Conservation (phyloP, 2,113 vertebrate genomes). For the Phyllostomus discolor region DNA sequence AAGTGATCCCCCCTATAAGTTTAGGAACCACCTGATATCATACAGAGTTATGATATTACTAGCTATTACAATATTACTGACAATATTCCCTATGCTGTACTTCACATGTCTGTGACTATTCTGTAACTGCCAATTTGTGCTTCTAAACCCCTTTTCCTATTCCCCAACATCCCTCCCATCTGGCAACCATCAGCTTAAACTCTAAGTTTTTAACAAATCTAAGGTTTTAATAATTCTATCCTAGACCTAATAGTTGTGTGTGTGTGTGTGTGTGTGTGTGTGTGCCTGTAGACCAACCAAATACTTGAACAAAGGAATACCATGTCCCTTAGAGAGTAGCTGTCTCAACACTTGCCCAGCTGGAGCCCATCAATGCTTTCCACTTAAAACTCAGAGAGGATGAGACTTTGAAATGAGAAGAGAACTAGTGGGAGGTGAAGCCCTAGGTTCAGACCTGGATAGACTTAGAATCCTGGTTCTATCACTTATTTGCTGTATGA, state of each 20-base stretch:
- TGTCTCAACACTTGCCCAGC: not conserved
- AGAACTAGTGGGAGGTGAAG: not conserved
- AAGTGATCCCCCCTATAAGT: not conserved
- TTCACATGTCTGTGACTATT: not conserved
- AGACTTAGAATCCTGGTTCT: not conserved
- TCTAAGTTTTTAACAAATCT: not conserved
- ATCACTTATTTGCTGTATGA: not conserved
- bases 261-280: not conserved
- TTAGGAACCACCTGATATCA: not conserved
- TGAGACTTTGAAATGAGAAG: not conserved
- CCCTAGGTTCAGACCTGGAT: not conserved
- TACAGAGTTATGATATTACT: no score
- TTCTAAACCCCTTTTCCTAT: not conserved
- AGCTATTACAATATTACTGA: not conserved
- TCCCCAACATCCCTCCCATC: not conserved
- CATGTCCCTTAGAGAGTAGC: not conserved
- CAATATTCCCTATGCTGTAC: not conserved
- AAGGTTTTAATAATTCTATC: not conserved
- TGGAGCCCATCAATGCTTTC: not conserved
- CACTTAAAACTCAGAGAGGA: not conserved
- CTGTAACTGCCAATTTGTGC: not conserved
- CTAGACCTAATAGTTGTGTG: not conserved
- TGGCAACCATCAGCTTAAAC: not conserved
- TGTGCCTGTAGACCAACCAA: not conserved
- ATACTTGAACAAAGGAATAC: not conserved